phyloP scores from a whole-genome alignment of 35 echinoderm and acorn worm species.

The Apostichopus californicus region DNA sequence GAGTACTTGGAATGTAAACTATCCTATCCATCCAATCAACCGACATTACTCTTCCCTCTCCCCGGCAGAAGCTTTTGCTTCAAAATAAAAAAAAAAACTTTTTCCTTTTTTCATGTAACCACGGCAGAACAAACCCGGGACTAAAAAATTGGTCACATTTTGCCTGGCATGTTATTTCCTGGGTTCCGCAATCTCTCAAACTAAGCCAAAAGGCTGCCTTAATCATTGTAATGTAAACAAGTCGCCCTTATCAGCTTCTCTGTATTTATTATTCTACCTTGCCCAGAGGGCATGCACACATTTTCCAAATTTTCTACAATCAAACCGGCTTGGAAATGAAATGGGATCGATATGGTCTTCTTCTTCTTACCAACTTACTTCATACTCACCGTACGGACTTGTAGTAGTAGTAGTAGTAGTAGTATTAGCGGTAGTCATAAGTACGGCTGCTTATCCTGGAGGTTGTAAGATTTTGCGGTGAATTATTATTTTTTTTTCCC shows the following conservation, averaged over 20 bases:
- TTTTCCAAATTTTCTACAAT: conserved; percentile 54
- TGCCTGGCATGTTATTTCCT: conserved; percentile 45
- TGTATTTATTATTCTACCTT: conserved; percentile 50
- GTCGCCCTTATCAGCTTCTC: conserved; percentile 30
- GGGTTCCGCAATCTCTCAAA: conserved; percentile 41
- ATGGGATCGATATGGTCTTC: conserved; percentile 35
- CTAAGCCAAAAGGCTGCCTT: conserved; percentile 50
- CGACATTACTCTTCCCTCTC: conserved; percentile 35
- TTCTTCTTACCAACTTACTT: neutral
- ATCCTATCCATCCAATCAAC: conserved; percentile 51
- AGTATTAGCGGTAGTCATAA: too few species aligned
- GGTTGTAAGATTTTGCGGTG: too few species aligned
- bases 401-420: too few species aligned
- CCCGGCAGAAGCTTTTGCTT: conserved; percentile 4
- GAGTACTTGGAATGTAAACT: conserved; percentile 36
- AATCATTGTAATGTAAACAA: conserved; percentile 54
- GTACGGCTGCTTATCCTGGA: too few species aligned
- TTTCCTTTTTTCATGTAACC: conserved; percentile 45
- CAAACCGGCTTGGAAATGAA: conserved; percentile 28
- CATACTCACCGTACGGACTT: neutral
- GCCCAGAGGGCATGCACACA: conserved; percentile 53
- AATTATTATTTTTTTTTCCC: too few species aligned
- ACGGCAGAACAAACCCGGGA: conserved; percentile 35
- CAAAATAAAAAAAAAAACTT: neutral
- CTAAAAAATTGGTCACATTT: conserved; percentile 54